Percentiles rank a stretch among this genome's conserved stretches.
Conservation (phyloP, 1,140 invertebrate species). For the Drosophila ogumai region DNA sequence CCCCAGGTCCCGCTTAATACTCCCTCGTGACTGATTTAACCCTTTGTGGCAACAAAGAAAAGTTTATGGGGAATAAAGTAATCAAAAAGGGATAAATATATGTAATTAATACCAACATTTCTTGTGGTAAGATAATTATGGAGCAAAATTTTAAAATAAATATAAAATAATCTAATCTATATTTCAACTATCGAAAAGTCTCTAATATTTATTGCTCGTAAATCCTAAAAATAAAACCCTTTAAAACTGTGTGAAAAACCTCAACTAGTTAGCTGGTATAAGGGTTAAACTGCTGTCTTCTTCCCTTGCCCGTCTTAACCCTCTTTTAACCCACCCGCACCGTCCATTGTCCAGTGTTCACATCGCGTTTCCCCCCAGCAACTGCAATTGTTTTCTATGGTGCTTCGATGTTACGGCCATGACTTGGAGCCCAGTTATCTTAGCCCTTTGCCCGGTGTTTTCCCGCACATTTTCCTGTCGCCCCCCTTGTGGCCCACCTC, state of each 20-base stretch:
- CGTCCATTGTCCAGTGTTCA: constrained; percentile 42
- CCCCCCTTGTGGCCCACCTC: neutral
- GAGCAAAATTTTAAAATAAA: too few relatives aligned
- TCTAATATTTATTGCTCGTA: too few relatives aligned
- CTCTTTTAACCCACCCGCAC: constrained; percentile 12
- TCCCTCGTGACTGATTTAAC: neutral
- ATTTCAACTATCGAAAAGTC: too few relatives aligned
- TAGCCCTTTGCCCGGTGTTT: constrained; percentile 19
- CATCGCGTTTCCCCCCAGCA: constrained; percentile 28
- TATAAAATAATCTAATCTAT: too few relatives aligned
- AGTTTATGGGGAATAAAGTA: neutral
- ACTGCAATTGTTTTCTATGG: constrained; percentile 76
- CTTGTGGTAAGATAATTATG: neutral
- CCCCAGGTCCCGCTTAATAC: neutral
- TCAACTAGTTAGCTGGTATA: too few relatives aligned
- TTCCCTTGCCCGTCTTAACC: neutral
- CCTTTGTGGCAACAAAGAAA: neutral
- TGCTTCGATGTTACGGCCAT: constrained; percentile 67
- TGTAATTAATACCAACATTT: neutral
- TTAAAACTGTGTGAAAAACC: neutral
- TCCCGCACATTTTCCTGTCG: neutral
- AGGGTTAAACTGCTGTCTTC: neutral
- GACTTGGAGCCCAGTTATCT: constrained; percentile 65
- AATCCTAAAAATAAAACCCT: too few relatives aligned
- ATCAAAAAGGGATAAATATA: too few relatives aligned